Base-by-base conservation (phyloP, 2,113 vertebrate genomes). In the Saccopteryx bilineata region DNA sequence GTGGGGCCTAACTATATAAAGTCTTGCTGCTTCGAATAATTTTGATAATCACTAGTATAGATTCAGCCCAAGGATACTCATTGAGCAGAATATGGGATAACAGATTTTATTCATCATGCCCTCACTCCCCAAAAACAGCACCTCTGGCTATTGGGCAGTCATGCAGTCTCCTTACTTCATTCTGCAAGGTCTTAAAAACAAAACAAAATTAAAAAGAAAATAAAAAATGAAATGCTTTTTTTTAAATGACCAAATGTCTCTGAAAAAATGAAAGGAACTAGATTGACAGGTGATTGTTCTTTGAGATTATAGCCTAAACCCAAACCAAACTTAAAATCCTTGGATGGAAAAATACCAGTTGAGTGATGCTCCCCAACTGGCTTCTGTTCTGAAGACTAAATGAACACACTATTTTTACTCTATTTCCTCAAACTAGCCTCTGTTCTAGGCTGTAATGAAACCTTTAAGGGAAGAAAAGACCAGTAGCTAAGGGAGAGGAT, bases 401-500 rank as follows among this genome's bases (percentile, higher is more conserved):
- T 93, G 87, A 97, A 83, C 87, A 96, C 46, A 74, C 65, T 72
- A 28, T 95, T 96, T 97, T 71, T 65, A 94, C 89, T 91, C 80
- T 69, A 86, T 97, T 97, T 94, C 90, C 58, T 97, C 93, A 90
- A 95, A 68, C 66, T 87, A 76, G 87, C 71, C 21, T 95, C 87
- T 90, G n/a, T 21, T 66, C n/a, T 65, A 58, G 72, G 63, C 48
- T 95, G 48, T 90, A 96, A 96, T 96, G 89, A 93, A 97, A 96
- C 48, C 78, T 93, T 71, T 13, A 91, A 60, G 50, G 83, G 90
- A 94, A 86, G 82, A 65, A 96, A 95, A 91, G 69, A 76, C 65
- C 79, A 83, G 86, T 86, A 82, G 56, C 88, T 90, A n/a, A 9
- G 33, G 28, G 86, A 94, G 33, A 94, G n/a, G 78, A 86, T 92